Percentiles rank a stretch among this genome's conserved stretches.
These are phyloP conservation scores for Bombus breviceps DNA, from an alignment of 1,140 invertebrate genomes.

Conservation along the genomic window DNA sequence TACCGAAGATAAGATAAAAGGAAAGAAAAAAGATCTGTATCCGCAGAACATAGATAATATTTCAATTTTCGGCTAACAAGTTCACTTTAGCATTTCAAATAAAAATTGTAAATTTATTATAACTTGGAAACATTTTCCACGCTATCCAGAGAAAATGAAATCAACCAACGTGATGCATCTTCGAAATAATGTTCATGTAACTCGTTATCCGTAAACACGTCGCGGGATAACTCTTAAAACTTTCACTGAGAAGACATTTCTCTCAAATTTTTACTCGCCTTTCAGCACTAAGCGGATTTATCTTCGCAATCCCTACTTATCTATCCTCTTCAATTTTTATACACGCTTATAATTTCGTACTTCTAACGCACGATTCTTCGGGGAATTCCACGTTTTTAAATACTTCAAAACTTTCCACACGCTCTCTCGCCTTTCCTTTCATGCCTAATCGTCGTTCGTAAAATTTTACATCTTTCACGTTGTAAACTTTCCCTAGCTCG, in stretches of 20 bases:
- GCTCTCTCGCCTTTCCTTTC: too few relatives aligned
- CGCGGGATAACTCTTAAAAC: background rate
- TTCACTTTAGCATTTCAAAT: background rate
- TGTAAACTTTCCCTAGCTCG: too few relatives aligned
- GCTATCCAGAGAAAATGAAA: background rate
- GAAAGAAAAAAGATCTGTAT: background rate
- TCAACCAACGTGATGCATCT: background rate
- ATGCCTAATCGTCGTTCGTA: background rate
- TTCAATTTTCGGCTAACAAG: background rate
- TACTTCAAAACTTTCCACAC: background rate
- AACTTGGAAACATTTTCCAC: accelerated
- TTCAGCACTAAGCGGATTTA: background rate
- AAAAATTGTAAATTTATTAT: background rate
- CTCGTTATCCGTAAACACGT: background rate
- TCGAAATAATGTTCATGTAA: background rate
- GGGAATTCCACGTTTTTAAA: background rate
- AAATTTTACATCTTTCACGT: too few relatives aligned
- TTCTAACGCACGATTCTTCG: background rate
- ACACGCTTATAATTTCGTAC: too few relatives aligned
- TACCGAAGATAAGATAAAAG: background rate
- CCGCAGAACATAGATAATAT: background rate
- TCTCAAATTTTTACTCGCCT: background rate
- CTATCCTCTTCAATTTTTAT: background rate
- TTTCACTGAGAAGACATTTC: background rate
- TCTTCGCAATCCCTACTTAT: background rate